Base-by-base conservation (phyloP, 2,797 vertebrate genomes). In the Choloepus didactylus region DNA sequence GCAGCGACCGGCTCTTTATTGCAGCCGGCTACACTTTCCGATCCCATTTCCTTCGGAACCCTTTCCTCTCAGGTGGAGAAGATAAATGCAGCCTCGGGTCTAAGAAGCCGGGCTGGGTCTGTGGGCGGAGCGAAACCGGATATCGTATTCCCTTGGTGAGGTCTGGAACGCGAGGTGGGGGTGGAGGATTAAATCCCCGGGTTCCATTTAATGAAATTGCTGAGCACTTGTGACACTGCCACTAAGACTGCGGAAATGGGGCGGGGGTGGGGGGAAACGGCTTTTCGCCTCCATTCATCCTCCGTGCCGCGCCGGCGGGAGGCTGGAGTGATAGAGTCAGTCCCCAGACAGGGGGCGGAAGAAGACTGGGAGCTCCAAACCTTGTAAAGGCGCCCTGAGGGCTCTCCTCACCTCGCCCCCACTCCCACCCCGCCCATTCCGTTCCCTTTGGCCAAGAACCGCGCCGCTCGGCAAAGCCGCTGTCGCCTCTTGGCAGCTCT, bases 31-130 rank as follows among this genome's bases (percentile, higher is more conserved):
- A 97, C 97, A 96, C 97, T 97, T 92, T 8, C 92, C 60, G 95
- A 97, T 98, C 96, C 97, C 82, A 90, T 96, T 98, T 95, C 97
- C 97, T 96, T 51, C 85, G 72, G 95, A 97, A 97, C 97, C 97
- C 95, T 89, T 56, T 89, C 70, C 90, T 98, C 54, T 79, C 96
- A 72, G 96, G 97, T 97, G 94, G 88, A 93, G 95, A 96, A 97
- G 97, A 98, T 97, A 98, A 98, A 97, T 14, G 95, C n/a, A 89
- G 96, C 96, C 94, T 59, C 3, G 25, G 95, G 90, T 92, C 66
- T 94, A 92, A 84, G 86, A 46, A 85, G 54, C 79, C 86, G 10
- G 93, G 95, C 51, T 95, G 96, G 90, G 94, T 62, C 44, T 73
- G 92, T 60, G 91, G 89, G 95, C 91, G 95, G 90, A 94, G 95